Evolutionary conservation across 2,888 invertebrate species (phyloP), one percentile per base, ranked within the genome.

Genomic region (Laothoe populi): DNA sequence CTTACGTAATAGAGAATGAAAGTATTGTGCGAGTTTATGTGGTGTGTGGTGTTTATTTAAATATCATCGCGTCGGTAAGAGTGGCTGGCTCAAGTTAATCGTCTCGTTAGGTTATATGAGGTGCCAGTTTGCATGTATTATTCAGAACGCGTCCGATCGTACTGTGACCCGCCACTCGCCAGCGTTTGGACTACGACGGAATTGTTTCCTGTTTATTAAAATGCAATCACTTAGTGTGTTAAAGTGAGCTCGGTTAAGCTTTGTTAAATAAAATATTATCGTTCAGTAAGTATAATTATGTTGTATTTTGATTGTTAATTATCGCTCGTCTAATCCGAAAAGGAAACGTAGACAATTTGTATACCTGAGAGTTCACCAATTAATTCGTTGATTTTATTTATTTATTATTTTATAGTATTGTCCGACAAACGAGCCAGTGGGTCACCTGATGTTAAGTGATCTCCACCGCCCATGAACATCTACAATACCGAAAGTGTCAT

Each of bases 211-310:
- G 53, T 53, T 53, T 53, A 35, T 53, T 11, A 35, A 24, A 35
- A 35, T 31, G 16, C 19, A 35, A 35, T 35, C 35, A 35, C 4
- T 31, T 3, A 2, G 13, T 35, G 19, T 77, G 72, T 75, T 83
- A 85, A 19, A 53, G 35, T 35, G 35, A 85, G 73, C 69, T 53
- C 53, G 11, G 11, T 11, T 11, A 8, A 44, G 19, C 44, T 38
- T 38, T 38, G 13, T 38, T 13, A 3, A 13, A 2, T 10, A 35
- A 10, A 35, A 7, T 35, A 35, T 35, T 35, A 1, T 35, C 4
- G 7, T 35, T 35, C 4, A 4, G n/a, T n/a, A n/a, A n/a, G n/a
- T n/a, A n/a, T n/a, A n/a, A n/a, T n/a, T n/a, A n/a, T n/a, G n/a
- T n/a, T n/a, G n/a, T n/a, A n/a, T n/a, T n/a, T n/a, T n/a, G n/a